Percentiles rank a stretch among this genome's conserved stretches.
These are phyloP conservation scores for Anseranas semipalmata DNA, from an alignment of 2,113 vertebrate species.

Conservation along the genomic window DNA sequence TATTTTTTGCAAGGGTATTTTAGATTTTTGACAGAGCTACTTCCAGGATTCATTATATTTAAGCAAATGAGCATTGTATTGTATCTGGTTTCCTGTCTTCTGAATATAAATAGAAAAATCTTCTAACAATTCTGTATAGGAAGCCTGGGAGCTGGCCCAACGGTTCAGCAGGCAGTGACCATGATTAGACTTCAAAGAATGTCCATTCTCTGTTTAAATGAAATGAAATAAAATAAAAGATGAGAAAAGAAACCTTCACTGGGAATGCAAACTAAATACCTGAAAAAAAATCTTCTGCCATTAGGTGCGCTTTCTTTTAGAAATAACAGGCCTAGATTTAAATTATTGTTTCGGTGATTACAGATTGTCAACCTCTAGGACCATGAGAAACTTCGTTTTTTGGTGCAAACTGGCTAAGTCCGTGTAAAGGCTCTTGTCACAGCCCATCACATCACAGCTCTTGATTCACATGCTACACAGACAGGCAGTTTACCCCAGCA, in stretches of 20 bases:
- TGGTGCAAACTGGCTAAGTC: neutral
- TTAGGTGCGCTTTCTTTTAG: neutral
- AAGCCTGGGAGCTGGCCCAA: constrained; percentile 59
- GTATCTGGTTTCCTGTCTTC: constrained; percentile 60
- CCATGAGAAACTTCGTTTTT: neutral
- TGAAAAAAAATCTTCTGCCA: neutral
- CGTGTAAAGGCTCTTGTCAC: neutral
- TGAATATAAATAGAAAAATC: constrained; percentile 53
- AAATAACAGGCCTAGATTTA: neutral
- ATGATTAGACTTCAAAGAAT: constrained; percentile 71
- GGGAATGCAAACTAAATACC: constrained; percentile 15
- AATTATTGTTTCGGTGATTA: neutral
- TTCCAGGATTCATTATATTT: constrained; percentile 15
- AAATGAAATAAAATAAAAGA: constrained; percentile 66
- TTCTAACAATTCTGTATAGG: constrained; percentile 53
- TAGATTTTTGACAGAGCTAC: constrained; percentile 21
- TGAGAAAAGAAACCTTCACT: constrained; percentile 48
- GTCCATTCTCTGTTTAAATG: constrained; percentile 67
- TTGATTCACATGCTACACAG: accelerated
- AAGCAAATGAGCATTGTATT: neutral
- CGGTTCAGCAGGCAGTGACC: constrained; percentile 62
- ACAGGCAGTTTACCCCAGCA: neutral
- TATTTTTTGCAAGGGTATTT: neutral
- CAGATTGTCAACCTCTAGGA: neutral
- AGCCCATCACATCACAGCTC: neutral